Evolutionary conservation across 2,797 vertebrate species (phyloP).

Genomic region (Lutjanus campechanus): DNA sequence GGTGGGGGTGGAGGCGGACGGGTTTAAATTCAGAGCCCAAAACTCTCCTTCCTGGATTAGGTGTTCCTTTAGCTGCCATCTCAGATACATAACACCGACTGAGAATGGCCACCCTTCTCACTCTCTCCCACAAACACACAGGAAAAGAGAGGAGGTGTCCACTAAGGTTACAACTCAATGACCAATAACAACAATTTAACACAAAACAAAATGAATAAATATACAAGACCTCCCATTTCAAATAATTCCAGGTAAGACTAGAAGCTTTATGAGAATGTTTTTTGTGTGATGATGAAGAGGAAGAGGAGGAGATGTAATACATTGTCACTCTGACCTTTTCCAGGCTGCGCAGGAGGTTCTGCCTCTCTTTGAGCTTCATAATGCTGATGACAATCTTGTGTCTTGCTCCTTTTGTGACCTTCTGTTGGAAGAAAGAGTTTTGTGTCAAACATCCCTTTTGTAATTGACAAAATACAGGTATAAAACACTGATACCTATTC

Average conservation of each 20-base stretch:
- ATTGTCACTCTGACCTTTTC: conserved; percentile 91
- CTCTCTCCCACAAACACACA: neutral
- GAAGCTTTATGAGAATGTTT: neutral
- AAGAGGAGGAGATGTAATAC: neutral
- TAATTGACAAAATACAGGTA: neutral
- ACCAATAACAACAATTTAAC: neutral
- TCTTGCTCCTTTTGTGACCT: conserved; percentile 97
- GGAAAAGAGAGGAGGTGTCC: neutral
- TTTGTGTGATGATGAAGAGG: neutral
- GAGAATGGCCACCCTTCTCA: conserved; percentile 17
- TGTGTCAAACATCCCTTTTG: conserved; percentile 19
- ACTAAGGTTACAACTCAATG: neutral
- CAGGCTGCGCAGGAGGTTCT: conserved; percentile 94
- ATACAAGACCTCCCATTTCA: neutral
- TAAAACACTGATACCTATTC: neutral
- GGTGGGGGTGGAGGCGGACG: conserved; percentile 3
- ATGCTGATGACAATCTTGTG: conserved; percentile 99
- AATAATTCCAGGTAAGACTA: neutral
- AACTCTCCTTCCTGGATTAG: conserved; percentile 73
- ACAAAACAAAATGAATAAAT: neutral
- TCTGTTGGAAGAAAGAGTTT: conserved; percentile 82
- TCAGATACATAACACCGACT: conserved; percentile 56
- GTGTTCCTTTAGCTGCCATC: conserved; percentile 65
- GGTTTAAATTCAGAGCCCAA: conserved; percentile 64
- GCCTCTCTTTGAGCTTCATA: conserved; percentile 97